Evolutionary conservation across 2,797 vertebrate species (phyloP), one percentile per base, ranked within the genome.

Genomic region (Coregonus sp.): DNA sequence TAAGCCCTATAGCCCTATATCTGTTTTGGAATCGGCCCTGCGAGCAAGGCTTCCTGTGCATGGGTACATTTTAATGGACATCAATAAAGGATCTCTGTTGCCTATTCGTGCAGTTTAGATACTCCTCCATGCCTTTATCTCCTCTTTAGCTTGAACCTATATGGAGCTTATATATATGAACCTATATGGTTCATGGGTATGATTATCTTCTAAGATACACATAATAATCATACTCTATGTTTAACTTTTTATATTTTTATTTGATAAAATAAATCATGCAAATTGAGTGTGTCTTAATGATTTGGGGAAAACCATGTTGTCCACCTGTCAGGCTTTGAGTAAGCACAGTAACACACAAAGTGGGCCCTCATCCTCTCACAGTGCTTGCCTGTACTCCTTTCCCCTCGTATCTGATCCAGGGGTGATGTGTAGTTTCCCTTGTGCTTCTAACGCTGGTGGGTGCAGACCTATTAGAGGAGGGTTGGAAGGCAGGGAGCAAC

Each of bases 391-490:
- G 25, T 50, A 7, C 11, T 52, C 33, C 4, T 70, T 56, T 86
- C 89, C 75, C 11, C 70, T 87, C 79, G 82, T 87, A 89, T 91
- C 85, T 91, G 86, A 87, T 86, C 78, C 76, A 75, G 83, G 85
- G 82, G 82, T 89, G 85, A 89, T 88, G 88, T 91, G 86, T 89
- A 88, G 86, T 87, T 89, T 89, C 84, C 89, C 37, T 91, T 89
- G 88, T 92, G 83, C 85, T 78, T 79, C 25, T 33, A 54, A n/a
- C 20, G 2, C 31, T 69, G 16, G 52, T 90, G 88, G 83, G 82
- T 50, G 81, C 87, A 74, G 75, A 83, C 85, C 81, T 86, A 87
- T 87, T 88, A 81, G 84, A 80, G 86, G 87, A 85, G 18, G 77
- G 84, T 84, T 76, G 80, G 85, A 88, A 84, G 68, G 84, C 85